Percentiles rank a stretch among this genome's conserved stretches.
phyloP scores from a whole-genome alignment of 2,888 invertebrate genomes.

The Seladonia tumulorum region DNA sequence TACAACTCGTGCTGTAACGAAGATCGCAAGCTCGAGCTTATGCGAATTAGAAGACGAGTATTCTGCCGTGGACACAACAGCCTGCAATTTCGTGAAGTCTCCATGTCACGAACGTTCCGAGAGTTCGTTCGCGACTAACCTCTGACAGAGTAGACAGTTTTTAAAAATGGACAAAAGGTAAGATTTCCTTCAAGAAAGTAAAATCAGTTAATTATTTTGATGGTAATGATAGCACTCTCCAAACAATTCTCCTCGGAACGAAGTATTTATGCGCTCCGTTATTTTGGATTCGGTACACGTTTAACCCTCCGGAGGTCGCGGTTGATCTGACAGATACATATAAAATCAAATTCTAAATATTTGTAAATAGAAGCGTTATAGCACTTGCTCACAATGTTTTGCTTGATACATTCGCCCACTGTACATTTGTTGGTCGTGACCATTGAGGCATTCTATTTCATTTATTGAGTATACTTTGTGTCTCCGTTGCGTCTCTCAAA shows the following conservation, averaged over 20 bases:
- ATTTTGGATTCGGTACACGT: background rate
- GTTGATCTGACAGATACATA: background rate
- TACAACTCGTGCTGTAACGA: constrained; percentile 17
- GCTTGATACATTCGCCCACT: no score
- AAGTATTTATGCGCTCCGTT: background rate
- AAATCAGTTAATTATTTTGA: background rate
- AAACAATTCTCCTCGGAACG: background rate
- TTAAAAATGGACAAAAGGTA: constrained; percentile 60
- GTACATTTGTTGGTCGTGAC: no score
- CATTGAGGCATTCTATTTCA: no score
- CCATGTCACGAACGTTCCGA: constrained; percentile 45
- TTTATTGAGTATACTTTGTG: no score
- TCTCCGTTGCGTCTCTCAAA: no score
- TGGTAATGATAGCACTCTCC: background rate
- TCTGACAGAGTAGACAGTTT: constrained; percentile 28
- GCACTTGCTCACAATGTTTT: no score
- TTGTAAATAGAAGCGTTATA: background rate
- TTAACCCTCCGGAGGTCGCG: background rate
- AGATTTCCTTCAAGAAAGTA: background rate
- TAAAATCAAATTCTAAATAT: background rate
- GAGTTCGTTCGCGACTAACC: constrained; percentile 44
- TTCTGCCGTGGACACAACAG: constrained; percentile 12
- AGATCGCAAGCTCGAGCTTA: background rate
- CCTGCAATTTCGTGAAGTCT: constrained; percentile 19
- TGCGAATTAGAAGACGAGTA: background rate